Percentiles rank a stretch among this genome's conserved stretches.
Evolutionary conservation across 2,113 vertebrate species (phyloP).

Genomic region (Trichomycterus rosablanca): DNA sequence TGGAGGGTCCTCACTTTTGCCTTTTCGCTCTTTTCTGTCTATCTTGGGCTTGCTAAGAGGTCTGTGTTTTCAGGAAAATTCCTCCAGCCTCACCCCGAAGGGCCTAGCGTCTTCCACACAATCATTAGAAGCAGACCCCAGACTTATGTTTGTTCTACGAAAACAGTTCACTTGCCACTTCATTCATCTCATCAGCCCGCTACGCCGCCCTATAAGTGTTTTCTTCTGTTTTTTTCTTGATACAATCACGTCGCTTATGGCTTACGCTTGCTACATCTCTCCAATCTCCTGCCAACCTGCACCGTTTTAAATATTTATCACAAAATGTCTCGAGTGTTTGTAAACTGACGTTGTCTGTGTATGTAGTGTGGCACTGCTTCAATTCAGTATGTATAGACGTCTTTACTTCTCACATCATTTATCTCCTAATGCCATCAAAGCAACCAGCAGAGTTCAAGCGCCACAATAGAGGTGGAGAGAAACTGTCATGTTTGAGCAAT

Average conservation of each 20-base stretch:
- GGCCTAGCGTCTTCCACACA: conserved; percentile 53
- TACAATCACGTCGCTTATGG: conserved; percentile 19
- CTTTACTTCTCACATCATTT: conserved; percentile 27
- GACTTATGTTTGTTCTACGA: conserved; percentile 62
- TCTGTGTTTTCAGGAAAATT: conserved; percentile 69
- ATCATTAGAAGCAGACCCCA: conserved; percentile 59
- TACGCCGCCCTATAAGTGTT: conserved; percentile 21
- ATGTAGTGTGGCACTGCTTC: conserved; percentile 11
- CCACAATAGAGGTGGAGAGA: background rate
- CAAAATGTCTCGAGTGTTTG: conserved; percentile 26
- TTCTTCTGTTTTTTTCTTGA: conserved; percentile 23
- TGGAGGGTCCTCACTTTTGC: conserved; percentile 58
- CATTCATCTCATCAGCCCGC: conserved; percentile 59
- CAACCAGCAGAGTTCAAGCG: background rate
- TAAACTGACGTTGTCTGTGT: conserved; percentile 28
- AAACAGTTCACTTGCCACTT: conserved; percentile 62
- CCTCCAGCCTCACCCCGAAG: conserved; percentile 52
- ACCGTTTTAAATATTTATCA: conserved; percentile 42
- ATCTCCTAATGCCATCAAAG: conserved; percentile 28
- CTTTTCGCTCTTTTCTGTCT: conserved; percentile 58
- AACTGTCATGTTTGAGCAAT: conserved; percentile 51
- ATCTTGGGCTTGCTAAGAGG: conserved; percentile 50
- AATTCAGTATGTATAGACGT: conserved; percentile 15
- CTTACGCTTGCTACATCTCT: conserved; percentile 34
- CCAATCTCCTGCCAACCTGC: conserved; percentile 19